These are phyloP conservation scores for Drosophila pachea DNA, from an alignment of 1,140 invertebrate genomes.

Conservation along the genomic window DNA sequence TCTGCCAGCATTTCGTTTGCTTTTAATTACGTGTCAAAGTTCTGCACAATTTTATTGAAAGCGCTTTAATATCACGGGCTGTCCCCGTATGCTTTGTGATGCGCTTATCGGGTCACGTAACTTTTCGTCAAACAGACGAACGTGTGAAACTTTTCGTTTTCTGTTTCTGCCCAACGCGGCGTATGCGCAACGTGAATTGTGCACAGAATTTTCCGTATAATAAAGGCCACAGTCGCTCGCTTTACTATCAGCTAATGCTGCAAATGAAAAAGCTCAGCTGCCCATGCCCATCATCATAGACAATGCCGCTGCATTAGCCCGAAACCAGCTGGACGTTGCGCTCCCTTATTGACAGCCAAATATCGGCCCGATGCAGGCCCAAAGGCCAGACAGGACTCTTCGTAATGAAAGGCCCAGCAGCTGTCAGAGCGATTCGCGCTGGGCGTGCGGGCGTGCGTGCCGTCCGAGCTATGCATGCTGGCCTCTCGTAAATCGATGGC, in stretches of 20 bases:
- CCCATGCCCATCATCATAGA: too few species aligned
- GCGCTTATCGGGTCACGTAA: conserved; percentile 61
- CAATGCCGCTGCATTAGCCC: too few species aligned
- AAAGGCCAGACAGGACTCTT: too few species aligned
- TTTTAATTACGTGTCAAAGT: conserved; percentile 32
- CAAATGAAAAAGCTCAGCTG: too few species aligned
- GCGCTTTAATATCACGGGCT: conserved; percentile 1
- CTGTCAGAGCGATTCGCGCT: conserved; percentile 63
- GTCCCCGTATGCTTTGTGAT: conserved; percentile 13
- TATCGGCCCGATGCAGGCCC: conserved; percentile 10
- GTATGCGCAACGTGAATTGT: conserved; percentile 30
- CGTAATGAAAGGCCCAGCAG: conserved; percentile 58
- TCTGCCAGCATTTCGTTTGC: too few species aligned
- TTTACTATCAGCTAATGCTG: too few species aligned
- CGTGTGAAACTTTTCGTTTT: conserved; percentile 53
- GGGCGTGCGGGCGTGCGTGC: conserved; percentile 35
- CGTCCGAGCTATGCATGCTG: background rate
- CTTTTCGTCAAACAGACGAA: conserved; percentile 50
- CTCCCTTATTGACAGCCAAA: background rate
- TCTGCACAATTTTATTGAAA: conserved; percentile 2
- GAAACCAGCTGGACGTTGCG: too few species aligned
- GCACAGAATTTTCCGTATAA: background rate
- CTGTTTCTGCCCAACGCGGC: conserved; percentile 10
- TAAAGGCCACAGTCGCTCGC: too few species aligned
- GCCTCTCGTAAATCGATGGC: conserved; percentile 35